A percentile compares a stretch with the other conserved stretches of the same genome.
phyloP scores from a whole-genome alignment of 2,797 vertebrate genomes.

The Pelobates cultripes region DNA sequence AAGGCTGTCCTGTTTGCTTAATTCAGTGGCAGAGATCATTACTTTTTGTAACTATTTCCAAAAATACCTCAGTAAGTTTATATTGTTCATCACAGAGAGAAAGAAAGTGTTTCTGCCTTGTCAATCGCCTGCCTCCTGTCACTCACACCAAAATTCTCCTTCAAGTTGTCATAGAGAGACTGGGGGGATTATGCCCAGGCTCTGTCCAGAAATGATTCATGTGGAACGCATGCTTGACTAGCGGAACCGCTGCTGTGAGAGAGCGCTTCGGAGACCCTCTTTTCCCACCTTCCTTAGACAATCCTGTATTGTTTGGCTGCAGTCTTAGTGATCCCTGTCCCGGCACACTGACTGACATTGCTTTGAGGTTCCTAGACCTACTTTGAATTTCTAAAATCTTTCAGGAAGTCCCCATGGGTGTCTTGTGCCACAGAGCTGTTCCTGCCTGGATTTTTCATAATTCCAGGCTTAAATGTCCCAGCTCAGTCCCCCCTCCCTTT shows the following conservation, averaged over 20 bases:
- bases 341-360: constrained; percentile 64
- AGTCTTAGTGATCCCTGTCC: constrained; percentile 66
- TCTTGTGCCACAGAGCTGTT: constrained; percentile 67
- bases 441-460: constrained; percentile 62
- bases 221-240: constrained; percentile 84
- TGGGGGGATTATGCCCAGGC: constrained; percentile 77
- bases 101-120: constrained; percentile 60
- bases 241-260: constrained; percentile 71
- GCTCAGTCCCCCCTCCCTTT: not conserved
- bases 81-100: constrained; percentile 44
- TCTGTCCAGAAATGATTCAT: constrained; percentile 83
- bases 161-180: constrained; percentile 76
- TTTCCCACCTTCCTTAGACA: constrained; percentile 72
- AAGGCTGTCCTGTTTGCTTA: constrained; percentile 30
- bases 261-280: constrained; percentile 68
- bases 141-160: constrained; percentile 71
- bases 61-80: constrained; percentile 49
- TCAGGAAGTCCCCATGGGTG: constrained; percentile 72
- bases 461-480: constrained; percentile 57
- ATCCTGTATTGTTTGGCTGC: constrained; percentile 69
- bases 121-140: constrained; percentile 67
- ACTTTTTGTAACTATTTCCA: constrained; percentile 43
- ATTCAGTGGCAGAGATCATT: constrained; percentile 48
- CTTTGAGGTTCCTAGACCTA: constrained; percentile 63
- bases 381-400: constrained; percentile 73